These are phyloP conservation scores for Thymelicus lineola DNA, from an alignment of 2,888 invertebrate genomes.

Conservation along the genomic window DNA sequence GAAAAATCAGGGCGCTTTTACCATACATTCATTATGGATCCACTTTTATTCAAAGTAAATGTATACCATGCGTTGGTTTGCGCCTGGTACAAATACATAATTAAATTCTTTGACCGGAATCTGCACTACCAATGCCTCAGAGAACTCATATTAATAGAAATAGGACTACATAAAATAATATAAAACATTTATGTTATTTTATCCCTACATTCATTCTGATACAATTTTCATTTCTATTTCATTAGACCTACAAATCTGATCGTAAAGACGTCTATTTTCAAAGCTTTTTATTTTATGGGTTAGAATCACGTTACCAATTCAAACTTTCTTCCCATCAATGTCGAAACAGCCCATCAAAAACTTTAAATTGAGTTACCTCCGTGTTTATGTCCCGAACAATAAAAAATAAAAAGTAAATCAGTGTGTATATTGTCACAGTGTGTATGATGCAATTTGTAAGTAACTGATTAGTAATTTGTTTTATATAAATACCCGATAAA, in stretches of 20 bases:
- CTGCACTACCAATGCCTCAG: too few species aligned
- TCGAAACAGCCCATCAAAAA: constrained; percentile 6
- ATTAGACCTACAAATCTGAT: background rate
- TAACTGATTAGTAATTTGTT: too few species aligned
- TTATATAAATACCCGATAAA: too few species aligned
- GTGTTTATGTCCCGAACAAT: constrained; percentile 1
- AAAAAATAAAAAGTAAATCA: background rate
- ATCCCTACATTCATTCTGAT: background rate
- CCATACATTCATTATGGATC: too few species aligned
- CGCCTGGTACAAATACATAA: too few species aligned
- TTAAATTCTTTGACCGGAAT: too few species aligned
- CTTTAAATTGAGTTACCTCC: constrained; percentile 4
- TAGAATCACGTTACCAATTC: constrained; percentile 24
- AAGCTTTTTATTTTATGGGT: constrained; percentile 2
- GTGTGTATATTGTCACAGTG: background rate
- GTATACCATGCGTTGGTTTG: too few species aligned
- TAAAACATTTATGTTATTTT: too few species aligned
- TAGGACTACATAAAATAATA: too few species aligned
- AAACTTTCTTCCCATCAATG: constrained; percentile 14
- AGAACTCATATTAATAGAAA: too few species aligned
- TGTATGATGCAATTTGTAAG: background rate
- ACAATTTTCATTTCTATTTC: constrained; percentile 6
- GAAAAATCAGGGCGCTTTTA: too few species aligned
- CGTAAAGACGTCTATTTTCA: constrained; percentile 3
- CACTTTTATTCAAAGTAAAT: too few species aligned